phyloP scores from a whole-genome alignment of 2,888 invertebrate genomes.

The Saturnia pavonia region DNA sequence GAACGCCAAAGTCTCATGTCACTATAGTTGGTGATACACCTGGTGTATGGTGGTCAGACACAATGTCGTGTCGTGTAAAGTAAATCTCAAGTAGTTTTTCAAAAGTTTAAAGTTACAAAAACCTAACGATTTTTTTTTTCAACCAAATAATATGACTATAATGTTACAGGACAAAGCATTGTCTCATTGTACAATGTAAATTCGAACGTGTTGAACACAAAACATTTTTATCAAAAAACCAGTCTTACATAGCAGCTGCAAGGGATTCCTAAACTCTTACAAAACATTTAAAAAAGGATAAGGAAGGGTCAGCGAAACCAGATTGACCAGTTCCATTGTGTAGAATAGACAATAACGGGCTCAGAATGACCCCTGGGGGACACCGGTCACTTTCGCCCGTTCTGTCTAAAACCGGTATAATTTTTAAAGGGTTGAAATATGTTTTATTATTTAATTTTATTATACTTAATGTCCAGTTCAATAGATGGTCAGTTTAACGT shows the following conservation, averaged over 20 bases:
- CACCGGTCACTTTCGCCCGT: constrained; percentile 69
- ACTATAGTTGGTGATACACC: too few species aligned
- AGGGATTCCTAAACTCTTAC: constrained; percentile 35
- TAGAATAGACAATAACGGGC: constrained; percentile 54
- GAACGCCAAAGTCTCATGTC: too few species aligned
- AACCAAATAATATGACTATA: neutral
- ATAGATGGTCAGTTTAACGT: constrained; percentile 62
- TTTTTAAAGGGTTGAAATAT: constrained; percentile 58
- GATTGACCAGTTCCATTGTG: constrained; percentile 73
- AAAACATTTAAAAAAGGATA: constrained; percentile 62
- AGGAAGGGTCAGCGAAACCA: constrained; percentile 78
- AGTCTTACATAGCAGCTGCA: constrained; percentile 56
- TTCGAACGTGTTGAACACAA: neutral
- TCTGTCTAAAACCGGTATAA: constrained; percentile 65
- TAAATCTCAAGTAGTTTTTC: too few species aligned
- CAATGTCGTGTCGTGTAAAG: too few species aligned
- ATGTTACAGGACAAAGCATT: neutral
- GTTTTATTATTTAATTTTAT: constrained; percentile 53
- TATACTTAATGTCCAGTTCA: constrained; percentile 40
- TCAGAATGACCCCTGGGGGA: constrained; percentile 73
- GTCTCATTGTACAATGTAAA: neutral
- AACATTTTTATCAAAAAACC: constrained; percentile 22
- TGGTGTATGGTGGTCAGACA: too few species aligned
- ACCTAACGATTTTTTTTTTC: too few species aligned
- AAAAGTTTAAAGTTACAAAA: too few species aligned